A percentile compares a stretch with the other conserved stretches of the same genome.
phyloP scores from a whole-genome alignment of 2,888 invertebrate genomes.

The Spodoptera exigua region DNA sequence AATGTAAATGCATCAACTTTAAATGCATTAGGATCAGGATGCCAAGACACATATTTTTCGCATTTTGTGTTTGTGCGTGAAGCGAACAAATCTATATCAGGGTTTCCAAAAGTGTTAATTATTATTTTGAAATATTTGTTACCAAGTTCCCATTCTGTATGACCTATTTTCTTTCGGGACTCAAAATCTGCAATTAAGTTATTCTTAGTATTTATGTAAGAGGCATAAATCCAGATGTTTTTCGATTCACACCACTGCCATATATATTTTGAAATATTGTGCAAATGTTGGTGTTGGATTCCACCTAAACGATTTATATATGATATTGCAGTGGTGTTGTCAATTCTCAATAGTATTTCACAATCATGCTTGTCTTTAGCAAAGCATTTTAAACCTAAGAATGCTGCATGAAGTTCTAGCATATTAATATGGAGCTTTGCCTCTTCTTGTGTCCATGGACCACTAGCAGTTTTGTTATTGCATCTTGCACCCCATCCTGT shows the following conservation, averaged over 20 bases:
- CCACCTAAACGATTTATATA: constrained; percentile 13
- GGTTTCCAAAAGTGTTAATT: constrained; percentile 2
- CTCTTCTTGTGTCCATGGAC: constrained; percentile 2
- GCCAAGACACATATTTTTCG: constrained; percentile 7
- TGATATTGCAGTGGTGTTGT: constrained; percentile 9
- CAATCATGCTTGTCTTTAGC: constrained; percentile 4
- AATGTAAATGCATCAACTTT: constrained; percentile 7
- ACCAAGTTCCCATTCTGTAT: constrained; percentile 10
- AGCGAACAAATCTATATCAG: constrained; percentile 9
- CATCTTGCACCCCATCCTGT: constrained; percentile 13
- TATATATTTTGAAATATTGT: constrained; percentile 8
- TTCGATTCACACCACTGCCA: constrained; percentile 10
- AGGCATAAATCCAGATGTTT: constrained; percentile 3
- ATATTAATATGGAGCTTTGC: constrained; percentile 4
- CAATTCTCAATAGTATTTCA: constrained; percentile 6
- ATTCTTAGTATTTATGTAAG: constrained; percentile 3
- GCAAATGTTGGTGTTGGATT: constrained; percentile 3
- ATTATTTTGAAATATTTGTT: constrained; percentile 1
- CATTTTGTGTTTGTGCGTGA: constrained; percentile 7
- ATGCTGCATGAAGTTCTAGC: constrained; percentile 2
- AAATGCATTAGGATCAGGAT: constrained; percentile 9
- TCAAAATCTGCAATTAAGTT: constrained; percentile 5
- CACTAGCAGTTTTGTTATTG: neutral
- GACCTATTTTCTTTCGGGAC: neutral
- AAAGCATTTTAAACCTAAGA: constrained; percentile 4